Evolutionary conservation across 2,888 invertebrate genomes (phyloP), one percentile per base, ranked within the genome.

Genomic region (Embidobia sp.): DNA sequence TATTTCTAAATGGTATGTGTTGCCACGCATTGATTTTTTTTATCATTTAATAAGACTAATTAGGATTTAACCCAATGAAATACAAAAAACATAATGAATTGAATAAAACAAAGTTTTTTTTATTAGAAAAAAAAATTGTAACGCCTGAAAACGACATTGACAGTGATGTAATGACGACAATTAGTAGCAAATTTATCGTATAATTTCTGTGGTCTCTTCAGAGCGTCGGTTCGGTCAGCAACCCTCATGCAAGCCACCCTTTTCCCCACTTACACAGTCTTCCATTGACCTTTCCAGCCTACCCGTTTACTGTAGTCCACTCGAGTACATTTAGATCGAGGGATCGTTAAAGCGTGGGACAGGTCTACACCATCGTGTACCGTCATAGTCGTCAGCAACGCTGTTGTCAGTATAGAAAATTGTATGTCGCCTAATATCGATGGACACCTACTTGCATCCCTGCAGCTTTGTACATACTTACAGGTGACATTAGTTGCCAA

Each of bases 271-370:
- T 26, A 40, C 69, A 40, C 46, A 59, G 75, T 77, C 79, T 79
- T 80, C 79, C 79, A 77, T 80, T 70, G 73, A 67, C 79, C 73
- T 70, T 77, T 59, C 80, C 82, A 85, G 81, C 82, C 86, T 81
- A 82, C 84, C 86, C 85, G 85, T 89, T 89, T 89, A 89, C 89
- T 88, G 88, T 89, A 89, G 88, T 88, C 89, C 89, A 89, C 89
- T 89, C 88, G 89, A 88, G 89, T 88, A 88, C 89, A 89, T 89
- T 88, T 89, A 88, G 88, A 89, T 89, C 88, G 87, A 84, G 86
- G 86, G 87, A 88, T 88, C 88, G 89, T 88, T 88, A 87, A 88
- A 88, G 85, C 86, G 83, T 82, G 81, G 84, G 77, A 80, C 82
- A 83, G 84, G 79, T 82, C 83, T 81, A 81, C 79, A 79, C 76